Percentiles rank a stretch among this genome's conserved stretches.
Conservation (phyloP, 2,113 vertebrate species). For the Copsychus sechellarum region DNA sequence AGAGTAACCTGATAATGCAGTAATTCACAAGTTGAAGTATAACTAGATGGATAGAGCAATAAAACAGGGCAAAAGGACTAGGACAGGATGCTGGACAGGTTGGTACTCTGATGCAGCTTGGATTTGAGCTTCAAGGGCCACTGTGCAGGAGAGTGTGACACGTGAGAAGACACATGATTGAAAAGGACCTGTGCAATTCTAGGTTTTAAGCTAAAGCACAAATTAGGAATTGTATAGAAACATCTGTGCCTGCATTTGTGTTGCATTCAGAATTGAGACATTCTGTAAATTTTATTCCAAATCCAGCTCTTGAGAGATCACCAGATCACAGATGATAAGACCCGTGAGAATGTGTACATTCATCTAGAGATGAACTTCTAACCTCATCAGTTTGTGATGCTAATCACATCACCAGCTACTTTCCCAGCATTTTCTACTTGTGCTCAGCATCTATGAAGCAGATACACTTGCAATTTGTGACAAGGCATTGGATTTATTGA, state of each 20-base stretch:
- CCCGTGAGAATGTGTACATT: background rate
- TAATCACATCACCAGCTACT: background rate
- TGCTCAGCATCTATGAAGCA: background rate
- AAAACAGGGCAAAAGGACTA: background rate
- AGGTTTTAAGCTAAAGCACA: background rate
- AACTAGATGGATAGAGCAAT: background rate
- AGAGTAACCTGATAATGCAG: background rate
- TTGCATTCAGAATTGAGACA: background rate
- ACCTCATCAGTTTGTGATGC: constrained; percentile 12
- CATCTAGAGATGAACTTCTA: constrained; percentile 8
- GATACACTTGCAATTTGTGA: background rate
- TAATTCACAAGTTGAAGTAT: background rate
- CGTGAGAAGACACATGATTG: background rate
- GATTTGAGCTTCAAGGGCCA: background rate
- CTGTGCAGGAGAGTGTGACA: background rate
- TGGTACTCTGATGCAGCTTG: background rate
- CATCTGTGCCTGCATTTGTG: constrained; percentile 18
- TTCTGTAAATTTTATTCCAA: constrained; percentile 18
- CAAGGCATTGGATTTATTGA: background rate
- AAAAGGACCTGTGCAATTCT: constrained; percentile 5
- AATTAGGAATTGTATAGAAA: constrained; percentile 34
- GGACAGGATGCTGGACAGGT: background rate
- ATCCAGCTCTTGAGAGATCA: background rate
- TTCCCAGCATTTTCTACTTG: background rate
- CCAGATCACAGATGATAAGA: background rate